Evolutionary conservation across 2,797 vertebrate species (phyloP).

Genomic region (Glossophaga mutica): DNA sequence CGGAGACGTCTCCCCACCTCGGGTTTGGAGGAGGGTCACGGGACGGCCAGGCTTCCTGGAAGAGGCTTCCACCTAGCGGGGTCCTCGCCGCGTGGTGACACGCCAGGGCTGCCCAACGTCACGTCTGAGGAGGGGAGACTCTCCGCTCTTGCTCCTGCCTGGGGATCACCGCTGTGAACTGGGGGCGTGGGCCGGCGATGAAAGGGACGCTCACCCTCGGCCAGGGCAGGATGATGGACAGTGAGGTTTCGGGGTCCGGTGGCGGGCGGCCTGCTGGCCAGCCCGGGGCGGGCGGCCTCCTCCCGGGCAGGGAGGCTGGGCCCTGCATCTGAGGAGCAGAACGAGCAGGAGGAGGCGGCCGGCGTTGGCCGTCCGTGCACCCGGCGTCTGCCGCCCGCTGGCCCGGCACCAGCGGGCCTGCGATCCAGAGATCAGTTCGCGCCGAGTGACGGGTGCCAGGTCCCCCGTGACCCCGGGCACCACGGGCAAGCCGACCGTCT

Average conservation of each 20-base stretch:
- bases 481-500: neutral
- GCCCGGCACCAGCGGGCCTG: neutral
- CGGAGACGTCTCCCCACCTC: conserved; percentile 17
- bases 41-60: conserved; percentile 8
- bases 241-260: neutral
- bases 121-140: neutral
- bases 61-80: conserved; percentile 40
- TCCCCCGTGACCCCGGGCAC: neutral
- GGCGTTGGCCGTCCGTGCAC: neutral
- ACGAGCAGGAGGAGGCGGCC: neutral
- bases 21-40: neutral
- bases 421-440: neutral
- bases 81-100: conserved; percentile 14
- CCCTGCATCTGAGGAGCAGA: neutral
- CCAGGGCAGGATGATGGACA: neutral
- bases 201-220: neutral
- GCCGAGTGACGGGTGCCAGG: neutral
- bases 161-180: neutral
- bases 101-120: neutral
- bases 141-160: neutral
- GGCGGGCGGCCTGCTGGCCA: neutral
- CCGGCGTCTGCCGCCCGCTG: neutral
- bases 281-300: neutral
- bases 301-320: neutral
- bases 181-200: neutral